phyloP scores from a whole-genome alignment of 1,140 invertebrate genomes.

The Nilaparvata lugens region DNA sequence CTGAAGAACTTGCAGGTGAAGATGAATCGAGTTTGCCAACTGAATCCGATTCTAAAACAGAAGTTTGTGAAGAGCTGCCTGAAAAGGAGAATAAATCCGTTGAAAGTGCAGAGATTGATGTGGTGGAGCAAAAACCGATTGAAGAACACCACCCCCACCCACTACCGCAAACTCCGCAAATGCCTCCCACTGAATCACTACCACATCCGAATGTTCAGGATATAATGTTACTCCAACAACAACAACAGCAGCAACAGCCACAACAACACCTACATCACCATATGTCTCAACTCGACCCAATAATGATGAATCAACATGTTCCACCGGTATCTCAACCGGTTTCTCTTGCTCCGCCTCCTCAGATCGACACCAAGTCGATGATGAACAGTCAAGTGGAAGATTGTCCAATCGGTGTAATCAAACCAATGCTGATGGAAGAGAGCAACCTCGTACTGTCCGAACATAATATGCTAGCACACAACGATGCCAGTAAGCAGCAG shows the following conservation, averaged over 20 bases:
- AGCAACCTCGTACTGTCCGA: neutral
- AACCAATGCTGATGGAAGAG: conserved; percentile 16
- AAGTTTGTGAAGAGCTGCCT: too few relatives aligned
- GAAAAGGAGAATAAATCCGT: conserved; percentile 3
- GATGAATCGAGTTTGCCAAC: too few relatives aligned
- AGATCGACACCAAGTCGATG: too few relatives aligned
- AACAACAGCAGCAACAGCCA: neutral
- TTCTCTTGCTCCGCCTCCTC: too few relatives aligned
- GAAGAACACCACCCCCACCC: neutral
- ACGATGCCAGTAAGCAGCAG: conserved; percentile 13
- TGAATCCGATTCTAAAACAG: too few relatives aligned
- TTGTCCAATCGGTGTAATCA: conserved; percentile 12
- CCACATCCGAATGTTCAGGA: neutral
- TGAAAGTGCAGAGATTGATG: conserved; percentile 8
- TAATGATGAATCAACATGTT: too few relatives aligned
- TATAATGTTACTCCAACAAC: conserved; percentile 3
- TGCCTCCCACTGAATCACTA: neutral
- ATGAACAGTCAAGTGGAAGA: neutral
- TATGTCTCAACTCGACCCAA: too few relatives aligned
- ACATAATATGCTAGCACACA: neutral
- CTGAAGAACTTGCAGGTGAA: too few relatives aligned
- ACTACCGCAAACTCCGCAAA: neutral
- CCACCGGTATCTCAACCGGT: too few relatives aligned
- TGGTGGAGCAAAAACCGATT: conserved; percentile 9
- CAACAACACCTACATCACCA: neutral